Conservation (phyloP, 2,113 vertebrate genomes). For the Solea senegalensis region DNA sequence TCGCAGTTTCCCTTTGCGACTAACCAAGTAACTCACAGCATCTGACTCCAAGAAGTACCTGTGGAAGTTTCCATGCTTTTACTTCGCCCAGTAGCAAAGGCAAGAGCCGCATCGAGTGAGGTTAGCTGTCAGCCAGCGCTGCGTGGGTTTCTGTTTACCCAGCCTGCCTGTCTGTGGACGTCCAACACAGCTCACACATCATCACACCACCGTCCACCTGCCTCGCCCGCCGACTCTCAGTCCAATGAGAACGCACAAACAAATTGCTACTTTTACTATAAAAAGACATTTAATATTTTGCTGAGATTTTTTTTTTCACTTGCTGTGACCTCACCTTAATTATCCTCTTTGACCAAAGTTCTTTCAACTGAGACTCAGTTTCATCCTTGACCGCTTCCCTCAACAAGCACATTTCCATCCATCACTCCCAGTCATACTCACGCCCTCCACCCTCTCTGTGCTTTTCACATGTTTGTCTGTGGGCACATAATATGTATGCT, state of each 20-base stretch:
- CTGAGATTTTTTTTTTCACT: not conserved
- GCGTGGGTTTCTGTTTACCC: conserved; percentile 76
- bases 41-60: conserved; percentile 31
- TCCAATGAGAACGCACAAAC: not conserved
- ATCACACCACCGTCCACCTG: conserved; percentile 44
- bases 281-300: too few species aligned
- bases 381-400: not conserved
- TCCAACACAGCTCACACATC: conserved; percentile 44
- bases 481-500: conserved; percentile 27
- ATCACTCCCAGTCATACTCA: conserved; percentile 1
- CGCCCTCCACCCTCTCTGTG: conserved; percentile 8
- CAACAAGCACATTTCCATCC: conserved; percentile 30
- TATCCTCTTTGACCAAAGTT: too few species aligned
- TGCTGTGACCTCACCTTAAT: not conserved
- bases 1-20: not conserved
- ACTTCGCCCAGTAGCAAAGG: conserved; percentile 8
- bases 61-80: conserved; percentile 71
- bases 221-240: conserved; percentile 7
- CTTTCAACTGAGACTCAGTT: not conserved
- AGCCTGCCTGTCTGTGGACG: conserved; percentile 61
- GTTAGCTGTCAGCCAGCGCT: conserved; percentile 45
- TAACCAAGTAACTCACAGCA: conserved; percentile 3
- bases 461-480: conserved; percentile 32
- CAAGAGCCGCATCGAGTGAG: conserved; percentile 39
- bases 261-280: too few species aligned